Evolutionary conservation across 2,797 vertebrate species (phyloP).

Genomic region (Catharus ustulatus): DNA sequence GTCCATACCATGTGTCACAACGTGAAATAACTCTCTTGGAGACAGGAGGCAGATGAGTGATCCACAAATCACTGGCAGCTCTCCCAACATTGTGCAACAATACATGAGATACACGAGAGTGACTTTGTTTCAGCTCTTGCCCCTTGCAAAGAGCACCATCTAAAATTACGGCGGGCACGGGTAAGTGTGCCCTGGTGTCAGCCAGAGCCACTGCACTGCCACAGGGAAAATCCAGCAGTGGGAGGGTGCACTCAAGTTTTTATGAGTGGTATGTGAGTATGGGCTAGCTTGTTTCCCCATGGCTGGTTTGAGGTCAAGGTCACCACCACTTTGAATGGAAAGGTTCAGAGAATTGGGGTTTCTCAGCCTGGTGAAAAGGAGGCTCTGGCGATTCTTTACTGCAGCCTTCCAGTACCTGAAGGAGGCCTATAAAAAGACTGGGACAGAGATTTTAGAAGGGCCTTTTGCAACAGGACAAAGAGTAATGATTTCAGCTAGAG

Average conservation of each 20-base stretch:
- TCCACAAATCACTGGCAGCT: neutral
- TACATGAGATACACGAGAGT: neutral
- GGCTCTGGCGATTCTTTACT: neutral
- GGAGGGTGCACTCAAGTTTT: fast-evolving
- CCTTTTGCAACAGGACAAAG: neutral
- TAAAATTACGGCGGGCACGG: neutral
- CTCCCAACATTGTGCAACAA: neutral
- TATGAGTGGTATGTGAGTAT: fast-evolving
- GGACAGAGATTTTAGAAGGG: neutral
- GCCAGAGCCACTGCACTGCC: neutral
- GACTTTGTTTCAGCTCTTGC: neutral
- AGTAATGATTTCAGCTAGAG: neutral
- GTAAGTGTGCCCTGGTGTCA: neutral
- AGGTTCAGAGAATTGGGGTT: neutral
- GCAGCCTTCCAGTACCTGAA: neutral
- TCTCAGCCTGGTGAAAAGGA: neutral
- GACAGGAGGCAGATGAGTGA: neutral
- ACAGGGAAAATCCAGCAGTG: neutral
- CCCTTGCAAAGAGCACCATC: neutral
- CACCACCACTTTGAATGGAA: neutral
- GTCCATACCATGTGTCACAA: neutral
- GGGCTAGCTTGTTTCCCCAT: neutral
- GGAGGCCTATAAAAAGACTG: neutral
- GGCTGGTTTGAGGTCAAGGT: neutral
- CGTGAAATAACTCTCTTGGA: neutral